Conservation (phyloP, 1,140 invertebrate genomes). For the Drosophila jambulina region DNA sequence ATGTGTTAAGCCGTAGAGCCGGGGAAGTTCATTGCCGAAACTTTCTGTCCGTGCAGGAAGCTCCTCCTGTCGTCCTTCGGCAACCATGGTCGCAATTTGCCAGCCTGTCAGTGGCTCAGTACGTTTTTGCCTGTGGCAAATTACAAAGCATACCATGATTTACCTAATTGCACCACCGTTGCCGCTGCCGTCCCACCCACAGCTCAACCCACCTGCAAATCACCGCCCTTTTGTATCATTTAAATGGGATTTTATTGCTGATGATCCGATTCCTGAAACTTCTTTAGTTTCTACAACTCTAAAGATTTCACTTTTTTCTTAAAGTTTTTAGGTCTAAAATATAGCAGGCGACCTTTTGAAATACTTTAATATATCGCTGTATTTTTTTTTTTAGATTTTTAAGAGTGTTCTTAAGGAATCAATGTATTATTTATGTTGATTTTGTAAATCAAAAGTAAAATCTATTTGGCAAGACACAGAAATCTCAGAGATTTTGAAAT, state of each 20-base stretch:
- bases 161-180: constrained; percentile 64
- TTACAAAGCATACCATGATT: constrained; percentile 70
- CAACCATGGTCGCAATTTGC: constrained; percentile 54
- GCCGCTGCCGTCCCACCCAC: not conserved
- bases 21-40: constrained; percentile 79
- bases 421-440: no score
- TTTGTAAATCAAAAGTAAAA: no score
- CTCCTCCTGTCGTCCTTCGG: constrained; percentile 18
- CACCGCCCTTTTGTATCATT: constrained; percentile 9
- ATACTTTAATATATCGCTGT: no score
- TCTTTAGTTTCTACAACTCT: no score
- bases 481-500: no score
- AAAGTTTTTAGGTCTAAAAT: no score
- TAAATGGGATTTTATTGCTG: constrained; percentile 4
- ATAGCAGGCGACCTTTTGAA: no score
- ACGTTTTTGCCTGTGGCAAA: constrained; percentile 62
- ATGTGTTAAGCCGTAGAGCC: constrained; percentile 64
- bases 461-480: no score
- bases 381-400: no score
- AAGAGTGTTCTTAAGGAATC: no score
- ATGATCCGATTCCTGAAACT: not conserved
- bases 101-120: constrained; percentile 46
- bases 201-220: not conserved
- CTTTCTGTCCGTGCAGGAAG: constrained; percentile 59
- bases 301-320: not conserved